These are phyloP conservation scores for Theropithecus gelada DNA, from an alignment of 2,113 vertebrate genomes.

Conservation along the genomic window DNA sequence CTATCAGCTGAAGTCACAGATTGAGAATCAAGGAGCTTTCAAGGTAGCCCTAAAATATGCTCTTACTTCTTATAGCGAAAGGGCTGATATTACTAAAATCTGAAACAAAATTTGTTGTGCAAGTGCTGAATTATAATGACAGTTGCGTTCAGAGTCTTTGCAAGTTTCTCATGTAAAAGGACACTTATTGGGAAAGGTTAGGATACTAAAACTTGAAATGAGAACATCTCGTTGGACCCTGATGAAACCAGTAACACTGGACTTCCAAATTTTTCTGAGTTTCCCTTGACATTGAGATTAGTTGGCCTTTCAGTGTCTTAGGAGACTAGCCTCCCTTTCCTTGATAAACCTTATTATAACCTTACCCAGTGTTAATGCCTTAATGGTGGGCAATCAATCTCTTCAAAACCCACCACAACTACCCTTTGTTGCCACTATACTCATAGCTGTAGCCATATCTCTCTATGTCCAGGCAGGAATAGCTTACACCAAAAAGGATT, in stretches of 20 bases:
- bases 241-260: background rate
- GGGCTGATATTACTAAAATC: background rate
- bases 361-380: background rate
- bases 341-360: background rate
- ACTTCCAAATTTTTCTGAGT: background rate
- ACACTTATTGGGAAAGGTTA: background rate
- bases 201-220: background rate
- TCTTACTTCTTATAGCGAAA: background rate
- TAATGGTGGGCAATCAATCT: background rate
- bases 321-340: background rate
- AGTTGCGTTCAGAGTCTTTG: background rate
- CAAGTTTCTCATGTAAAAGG: background rate
- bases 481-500: background rate
- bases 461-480: background rate
- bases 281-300: background rate
- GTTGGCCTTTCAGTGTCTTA: background rate
- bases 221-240: background rate
- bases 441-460: background rate
- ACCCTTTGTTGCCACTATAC: background rate
- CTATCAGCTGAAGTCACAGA: background rate
- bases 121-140: background rate
- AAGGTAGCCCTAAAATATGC: background rate
- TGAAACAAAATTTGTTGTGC: background rate
- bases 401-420: background rate
- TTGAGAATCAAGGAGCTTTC: background rate